These are phyloP conservation scores for Haliaeetus leucogaster DNA, from an alignment of 2,113 vertebrate genomes.

Conservation along the genomic window DNA sequence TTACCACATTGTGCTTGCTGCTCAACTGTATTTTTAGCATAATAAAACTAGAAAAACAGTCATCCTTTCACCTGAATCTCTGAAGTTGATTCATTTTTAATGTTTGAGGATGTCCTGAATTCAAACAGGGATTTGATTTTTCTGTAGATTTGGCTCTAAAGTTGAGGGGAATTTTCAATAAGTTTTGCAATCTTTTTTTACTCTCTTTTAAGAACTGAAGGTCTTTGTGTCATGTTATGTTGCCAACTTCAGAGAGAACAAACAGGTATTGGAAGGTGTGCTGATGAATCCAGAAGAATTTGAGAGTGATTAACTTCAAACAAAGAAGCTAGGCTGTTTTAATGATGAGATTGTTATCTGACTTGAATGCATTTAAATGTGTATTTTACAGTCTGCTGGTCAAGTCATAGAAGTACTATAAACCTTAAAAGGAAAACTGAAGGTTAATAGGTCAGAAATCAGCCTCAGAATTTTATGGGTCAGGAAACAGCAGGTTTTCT, in stretches of 20 bases:
- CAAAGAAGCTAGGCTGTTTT: background rate
- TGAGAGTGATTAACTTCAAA: background rate
- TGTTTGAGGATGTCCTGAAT: background rate
- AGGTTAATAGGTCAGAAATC: constrained; percentile 53
- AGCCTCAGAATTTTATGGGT: constrained; percentile 9
- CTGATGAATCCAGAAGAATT: background rate
- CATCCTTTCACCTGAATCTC: background rate
- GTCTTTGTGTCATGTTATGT: background rate
- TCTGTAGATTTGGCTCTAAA: background rate
- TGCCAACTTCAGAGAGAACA: background rate
- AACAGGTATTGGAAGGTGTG: background rate
- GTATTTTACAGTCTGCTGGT: constrained; percentile 55
- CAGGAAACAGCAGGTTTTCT: constrained; percentile 4
- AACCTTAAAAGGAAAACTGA: constrained; percentile 27
- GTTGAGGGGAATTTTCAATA: background rate
- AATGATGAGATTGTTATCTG: constrained; percentile 58
- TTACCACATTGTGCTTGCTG: constrained; percentile 19
- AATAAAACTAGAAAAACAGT: background rate
- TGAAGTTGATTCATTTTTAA: background rate
- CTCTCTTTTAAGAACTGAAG: background rate
- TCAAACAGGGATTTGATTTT: background rate
- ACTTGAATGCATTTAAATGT: constrained; percentile 60
- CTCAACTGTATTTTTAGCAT: background rate
- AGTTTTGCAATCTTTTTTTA: background rate
- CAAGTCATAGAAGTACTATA: constrained; percentile 35